Conservation (phyloP, 2,113 vertebrate species). For the Parotia lawesii region DNA sequence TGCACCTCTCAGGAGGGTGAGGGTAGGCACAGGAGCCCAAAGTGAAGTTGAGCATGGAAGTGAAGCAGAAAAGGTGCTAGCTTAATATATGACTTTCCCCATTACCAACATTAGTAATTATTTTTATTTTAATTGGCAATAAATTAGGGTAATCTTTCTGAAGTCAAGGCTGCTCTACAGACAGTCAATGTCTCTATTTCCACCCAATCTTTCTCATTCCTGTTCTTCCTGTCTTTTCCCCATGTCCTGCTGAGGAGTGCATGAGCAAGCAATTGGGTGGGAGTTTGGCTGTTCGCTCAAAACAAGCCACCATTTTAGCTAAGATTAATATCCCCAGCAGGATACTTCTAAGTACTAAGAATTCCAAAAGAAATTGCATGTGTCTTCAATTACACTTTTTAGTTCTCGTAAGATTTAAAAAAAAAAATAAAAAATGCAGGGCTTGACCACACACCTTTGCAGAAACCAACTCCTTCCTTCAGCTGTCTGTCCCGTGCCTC, state of each 20-base stretch:
- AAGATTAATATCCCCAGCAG: neutral
- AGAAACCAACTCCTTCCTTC: neutral
- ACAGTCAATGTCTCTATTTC: neutral
- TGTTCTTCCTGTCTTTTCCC: neutral
- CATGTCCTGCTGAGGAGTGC: neutral
- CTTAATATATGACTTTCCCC: neutral
- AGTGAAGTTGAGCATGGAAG: accelerated
- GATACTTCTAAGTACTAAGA: neutral
- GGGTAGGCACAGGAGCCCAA: neutral
- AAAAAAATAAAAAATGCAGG: neutral
- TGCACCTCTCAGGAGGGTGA: accelerated
- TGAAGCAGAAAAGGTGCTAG: neutral
- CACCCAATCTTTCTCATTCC: neutral
- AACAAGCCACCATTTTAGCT: neutral
- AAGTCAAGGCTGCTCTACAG: neutral
- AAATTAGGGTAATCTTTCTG: neutral
- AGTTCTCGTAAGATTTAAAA: neutral
- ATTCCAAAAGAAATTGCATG: neutral
- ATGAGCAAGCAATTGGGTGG: neutral
- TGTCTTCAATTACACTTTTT: neutral
- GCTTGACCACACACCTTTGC: neutral
- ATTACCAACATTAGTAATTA: neutral
- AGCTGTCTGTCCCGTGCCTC: neutral
- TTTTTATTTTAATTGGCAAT: neutral
- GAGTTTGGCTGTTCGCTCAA: neutral